Percentiles rank a stretch among this genome's conserved stretches.
Conservation (phyloP, 2,797 vertebrate species). For the Pangasius mekongensis region DNA sequence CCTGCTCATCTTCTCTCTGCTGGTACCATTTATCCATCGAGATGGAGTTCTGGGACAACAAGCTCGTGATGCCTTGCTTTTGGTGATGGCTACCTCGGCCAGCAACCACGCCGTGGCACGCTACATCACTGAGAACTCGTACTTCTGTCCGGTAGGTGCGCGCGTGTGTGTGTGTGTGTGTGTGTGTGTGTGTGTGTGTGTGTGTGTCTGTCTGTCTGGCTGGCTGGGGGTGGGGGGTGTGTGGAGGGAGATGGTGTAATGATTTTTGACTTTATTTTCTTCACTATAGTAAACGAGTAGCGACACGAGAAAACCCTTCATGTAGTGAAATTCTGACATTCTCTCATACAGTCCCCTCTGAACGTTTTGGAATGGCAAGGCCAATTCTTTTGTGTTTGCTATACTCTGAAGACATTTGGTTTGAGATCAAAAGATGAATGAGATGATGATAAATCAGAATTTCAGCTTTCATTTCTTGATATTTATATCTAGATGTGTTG, state of each 20-base stretch:
- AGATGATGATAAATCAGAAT: background rate
- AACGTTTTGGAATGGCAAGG: background rate
- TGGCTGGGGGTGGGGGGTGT: too few relatives aligned
- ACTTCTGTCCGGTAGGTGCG: slow-evolving; percentile 92
- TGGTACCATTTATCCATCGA: slow-evolving; percentile 95
- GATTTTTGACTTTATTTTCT: background rate
- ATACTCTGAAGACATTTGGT: background rate
- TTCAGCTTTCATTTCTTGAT: background rate
- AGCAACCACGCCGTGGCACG: slow-evolving; percentile 82
- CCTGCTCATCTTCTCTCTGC: slow-evolving; percentile 92
- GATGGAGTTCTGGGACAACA: slow-evolving; percentile 92
- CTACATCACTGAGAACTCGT: slow-evolving; percentile 92
- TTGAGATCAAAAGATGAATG: background rate
- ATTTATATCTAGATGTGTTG: background rate
- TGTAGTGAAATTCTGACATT: background rate
- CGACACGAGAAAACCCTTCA: background rate
- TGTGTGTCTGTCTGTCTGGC: too few relatives aligned
- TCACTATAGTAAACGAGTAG: background rate
- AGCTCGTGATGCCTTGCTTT: slow-evolving; percentile 90
- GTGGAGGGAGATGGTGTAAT: background rate
- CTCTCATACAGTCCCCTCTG: background rate
- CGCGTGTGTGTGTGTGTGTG: background rate
- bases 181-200: background rate
- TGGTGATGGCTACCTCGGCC: slow-evolving; percentile 94
- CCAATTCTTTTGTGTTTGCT: background rate